Evolutionary conservation across 2,113 vertebrate species (phyloP).

Genomic region (Etheostoma cragini): DNA sequence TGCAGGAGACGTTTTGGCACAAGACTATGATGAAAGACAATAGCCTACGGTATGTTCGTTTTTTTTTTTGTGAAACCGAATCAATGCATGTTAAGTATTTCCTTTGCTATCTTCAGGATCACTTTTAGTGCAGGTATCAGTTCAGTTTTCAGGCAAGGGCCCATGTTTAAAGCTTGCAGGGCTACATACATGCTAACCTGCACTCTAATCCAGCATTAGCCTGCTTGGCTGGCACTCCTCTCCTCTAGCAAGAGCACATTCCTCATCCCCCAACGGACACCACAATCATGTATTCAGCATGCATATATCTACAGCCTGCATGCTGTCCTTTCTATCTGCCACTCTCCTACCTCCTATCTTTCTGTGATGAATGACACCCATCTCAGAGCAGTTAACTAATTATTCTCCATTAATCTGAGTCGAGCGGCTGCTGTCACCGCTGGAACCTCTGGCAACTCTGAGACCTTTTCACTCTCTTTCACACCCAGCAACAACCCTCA

Average conservation of each 20-base stretch:
- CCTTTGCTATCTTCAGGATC: not conserved
- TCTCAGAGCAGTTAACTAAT: constrained; percentile 69
- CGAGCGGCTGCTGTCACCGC: constrained; percentile 59
- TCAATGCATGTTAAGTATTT: not conserved
- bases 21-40: not conserved
- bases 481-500: constrained; percentile 34
- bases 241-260: constrained; percentile 36
- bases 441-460: constrained; percentile 12
- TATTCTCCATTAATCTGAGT: constrained; percentile 78
- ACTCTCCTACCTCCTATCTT: constrained; percentile 23
- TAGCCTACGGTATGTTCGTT: not conserved
- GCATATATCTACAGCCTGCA: constrained; percentile 44
- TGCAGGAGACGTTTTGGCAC: too few relatives aligned
- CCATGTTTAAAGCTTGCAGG: not conserved
- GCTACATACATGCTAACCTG: constrained; percentile 25
- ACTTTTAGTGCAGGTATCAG: not conserved
- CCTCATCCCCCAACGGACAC: constrained; percentile 32
- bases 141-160: constrained; percentile 13
- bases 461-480: constrained; percentile 27
- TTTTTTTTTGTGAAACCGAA: not conserved
- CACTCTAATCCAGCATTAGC: constrained; percentile 68
- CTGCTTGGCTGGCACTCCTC: constrained; percentile 57
- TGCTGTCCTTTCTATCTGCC: constrained; percentile 24
- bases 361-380: constrained; percentile 75
- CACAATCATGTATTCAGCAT: constrained; percentile 50